These are phyloP conservation scores for Melieria omissa DNA, from an alignment of 2,888 invertebrate genomes.

Conservation along the genomic window DNA sequence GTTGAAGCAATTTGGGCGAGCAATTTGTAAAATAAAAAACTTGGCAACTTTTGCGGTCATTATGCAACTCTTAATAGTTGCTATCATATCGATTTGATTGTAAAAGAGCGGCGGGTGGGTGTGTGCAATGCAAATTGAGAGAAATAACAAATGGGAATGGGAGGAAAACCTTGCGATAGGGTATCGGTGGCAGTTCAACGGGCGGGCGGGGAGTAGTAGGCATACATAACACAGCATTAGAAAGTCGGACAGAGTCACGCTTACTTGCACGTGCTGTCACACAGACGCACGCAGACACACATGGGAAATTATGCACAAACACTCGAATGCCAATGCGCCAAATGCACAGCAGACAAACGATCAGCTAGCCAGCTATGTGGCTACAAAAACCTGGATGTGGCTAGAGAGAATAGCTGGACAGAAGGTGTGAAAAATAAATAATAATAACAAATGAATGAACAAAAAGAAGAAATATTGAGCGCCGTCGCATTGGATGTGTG, in stretches of 20 bases:
- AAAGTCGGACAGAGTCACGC: slow-evolving; percentile 51
- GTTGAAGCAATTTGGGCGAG: too few species aligned
- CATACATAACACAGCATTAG: slow-evolving; percentile 33
- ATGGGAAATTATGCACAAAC: slow-evolving; percentile 3
- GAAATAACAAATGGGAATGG: neutral
- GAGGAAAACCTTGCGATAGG: neutral
- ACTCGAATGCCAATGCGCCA: neutral
- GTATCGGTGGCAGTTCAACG: slow-evolving; percentile 21
- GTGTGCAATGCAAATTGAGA: slow-evolving; percentile 10
- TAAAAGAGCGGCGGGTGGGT: neutral
- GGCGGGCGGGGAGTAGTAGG: slow-evolving; percentile 26
- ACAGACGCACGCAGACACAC: slow-evolving; percentile 18
- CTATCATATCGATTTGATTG: too few species aligned
- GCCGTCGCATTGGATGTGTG: too few species aligned
- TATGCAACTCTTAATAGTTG: neutral
- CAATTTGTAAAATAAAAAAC: too few species aligned
- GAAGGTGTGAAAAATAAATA: neutral
- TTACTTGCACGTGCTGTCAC: slow-evolving; percentile 50
- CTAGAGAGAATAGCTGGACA: slow-evolving; percentile 1
- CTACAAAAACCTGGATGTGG: neutral
- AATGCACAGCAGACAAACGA: slow-evolving; percentile 25
- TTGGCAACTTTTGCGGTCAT: neutral
- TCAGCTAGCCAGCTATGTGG: neutral
- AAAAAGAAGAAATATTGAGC: too few species aligned
- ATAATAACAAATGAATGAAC: too few species aligned